Base-by-base conservation (phyloP, 1,140 invertebrate species). In the Brachionus rotundiformis region DNA sequence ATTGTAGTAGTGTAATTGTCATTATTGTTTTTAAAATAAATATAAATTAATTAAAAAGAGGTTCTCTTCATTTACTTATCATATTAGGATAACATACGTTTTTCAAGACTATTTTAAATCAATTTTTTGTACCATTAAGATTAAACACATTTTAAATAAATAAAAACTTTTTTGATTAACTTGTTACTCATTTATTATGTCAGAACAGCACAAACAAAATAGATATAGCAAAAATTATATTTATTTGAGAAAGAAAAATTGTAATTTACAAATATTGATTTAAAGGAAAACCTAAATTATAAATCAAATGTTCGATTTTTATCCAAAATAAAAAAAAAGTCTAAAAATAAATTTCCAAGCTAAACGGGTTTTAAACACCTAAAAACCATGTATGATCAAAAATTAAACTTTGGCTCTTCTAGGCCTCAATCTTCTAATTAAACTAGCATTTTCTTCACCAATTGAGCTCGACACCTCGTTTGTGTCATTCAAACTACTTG, bases 401-500 rank as follows among this genome's bases (percentile, higher is more conserved):
- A 33, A 13, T 29, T 29, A 63, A 31, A 29, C 29, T 63, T 31
- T 63, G 10, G 27, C 61, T 31, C 29, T 25, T 29, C 29, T 63
- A 63, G 61, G 25, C 10, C 29, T 63, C 11, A 27, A 33, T n/a
- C 10, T 16, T 33, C 27, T 63, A 31, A 27, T 11, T 29, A 13
- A 2, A 7, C 25, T 63, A n/a, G 0, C 61, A 13, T 16, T 16
- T 23, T 63, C 1, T 13, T 63, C 61, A 31, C 11, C 16, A 16
- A 63, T 27, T 13, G n/a, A n/a, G 29, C 25, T 33, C 0, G 29
- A 63, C 10, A 4, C 29, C 25, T 63, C 61, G 16, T 27, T 63
- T 63, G 61, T 63, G 11, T 63, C 61, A 29, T 33, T 63, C 61
- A 63, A 27, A 16, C 61, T 63, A 29, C 61, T 63, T 16, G 16